Percentiles rank a stretch among this genome's conserved stretches.
phyloP scores from a whole-genome alignment of 2,113 vertebrate species.

The Tichodroma muraria region DNA sequence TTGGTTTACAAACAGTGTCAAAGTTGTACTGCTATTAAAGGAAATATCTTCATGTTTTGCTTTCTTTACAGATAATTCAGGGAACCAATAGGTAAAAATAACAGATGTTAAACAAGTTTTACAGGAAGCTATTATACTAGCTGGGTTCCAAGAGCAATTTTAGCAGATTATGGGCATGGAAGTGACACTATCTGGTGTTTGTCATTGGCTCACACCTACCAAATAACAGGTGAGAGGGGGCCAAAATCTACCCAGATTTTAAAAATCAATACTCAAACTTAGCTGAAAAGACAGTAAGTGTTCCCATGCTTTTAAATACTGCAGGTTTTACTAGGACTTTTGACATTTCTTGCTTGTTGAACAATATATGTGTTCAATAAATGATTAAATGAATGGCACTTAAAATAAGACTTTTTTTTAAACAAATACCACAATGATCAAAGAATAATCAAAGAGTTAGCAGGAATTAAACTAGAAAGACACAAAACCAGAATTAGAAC shows the following conservation, averaged over 20 bases:
- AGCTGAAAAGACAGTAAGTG: background rate
- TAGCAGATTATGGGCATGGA: background rate
- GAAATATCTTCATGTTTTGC: background rate
- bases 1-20: background rate
- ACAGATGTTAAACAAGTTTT: background rate
- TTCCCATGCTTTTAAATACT: background rate
- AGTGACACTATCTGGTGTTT: background rate
- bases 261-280: background rate
- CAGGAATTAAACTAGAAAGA: background rate
- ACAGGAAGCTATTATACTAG: background rate
- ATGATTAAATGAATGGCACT: background rate
- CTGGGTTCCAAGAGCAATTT: background rate
- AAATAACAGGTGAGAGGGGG: background rate
- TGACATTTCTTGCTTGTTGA: background rate
- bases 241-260: background rate
- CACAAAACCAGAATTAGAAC: background rate
- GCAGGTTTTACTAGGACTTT: background rate
- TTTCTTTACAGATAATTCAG: background rate
- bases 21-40: background rate
- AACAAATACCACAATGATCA: background rate
- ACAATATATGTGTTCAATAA: background rate
- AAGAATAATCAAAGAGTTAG: background rate
- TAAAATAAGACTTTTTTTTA: background rate
- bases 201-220: background rate
- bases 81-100: background rate